Evolutionary conservation across 1,140 invertebrate genomes (phyloP).

Genomic region (Drosophila gunungcola): DNA sequence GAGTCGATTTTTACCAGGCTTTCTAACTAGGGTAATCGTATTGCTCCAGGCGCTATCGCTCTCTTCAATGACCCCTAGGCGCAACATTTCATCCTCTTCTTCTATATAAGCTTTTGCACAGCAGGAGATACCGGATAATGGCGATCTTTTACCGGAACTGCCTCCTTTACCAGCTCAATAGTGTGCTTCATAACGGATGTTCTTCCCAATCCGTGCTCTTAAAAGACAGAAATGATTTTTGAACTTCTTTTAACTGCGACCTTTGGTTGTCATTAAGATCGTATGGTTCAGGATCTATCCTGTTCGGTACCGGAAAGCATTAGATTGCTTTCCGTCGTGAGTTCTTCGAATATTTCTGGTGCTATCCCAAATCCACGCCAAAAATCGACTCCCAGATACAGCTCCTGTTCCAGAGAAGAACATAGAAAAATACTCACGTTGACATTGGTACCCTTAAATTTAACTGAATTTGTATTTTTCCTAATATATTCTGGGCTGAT

Average conservation of each 20-base stretch:
- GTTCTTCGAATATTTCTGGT: background rate
- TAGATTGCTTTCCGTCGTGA: background rate
- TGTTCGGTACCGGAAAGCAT: too few relatives aligned
- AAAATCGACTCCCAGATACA: slow-evolving; percentile 7
- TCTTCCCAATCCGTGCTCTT: background rate
- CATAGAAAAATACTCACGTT: background rate
- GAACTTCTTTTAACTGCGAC: background rate
- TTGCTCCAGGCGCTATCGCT: background rate
- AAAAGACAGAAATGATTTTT: background rate
- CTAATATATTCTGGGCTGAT: background rate
- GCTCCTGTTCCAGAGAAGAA: background rate
- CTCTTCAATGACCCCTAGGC: background rate
- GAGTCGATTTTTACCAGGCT: slow-evolving; percentile 5
- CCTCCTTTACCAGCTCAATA: background rate
- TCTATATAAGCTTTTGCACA: background rate
- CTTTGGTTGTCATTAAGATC: background rate
- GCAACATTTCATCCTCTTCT: background rate
- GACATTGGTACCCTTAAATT: background rate
- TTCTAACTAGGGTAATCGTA: background rate
- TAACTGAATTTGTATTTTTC: background rate
- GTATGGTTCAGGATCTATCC: background rate
- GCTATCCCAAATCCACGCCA: background rate
- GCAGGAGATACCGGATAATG: background rate
- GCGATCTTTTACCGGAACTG: background rate
- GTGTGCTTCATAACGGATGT: background rate